Conservation (phyloP, 2,113 vertebrate species). For the Mobula hypostoma region DNA sequence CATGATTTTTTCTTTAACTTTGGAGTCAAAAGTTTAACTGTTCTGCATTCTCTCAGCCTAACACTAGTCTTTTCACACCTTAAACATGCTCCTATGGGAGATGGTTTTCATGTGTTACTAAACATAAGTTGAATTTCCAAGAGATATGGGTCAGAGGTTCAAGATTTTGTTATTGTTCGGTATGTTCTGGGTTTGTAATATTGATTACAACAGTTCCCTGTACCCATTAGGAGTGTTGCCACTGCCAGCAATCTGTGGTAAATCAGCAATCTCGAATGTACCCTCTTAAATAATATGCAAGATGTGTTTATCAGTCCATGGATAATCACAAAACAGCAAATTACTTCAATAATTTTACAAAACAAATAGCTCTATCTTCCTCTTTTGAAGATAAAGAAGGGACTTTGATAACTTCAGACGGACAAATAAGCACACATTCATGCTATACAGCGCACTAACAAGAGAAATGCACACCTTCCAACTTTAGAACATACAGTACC, state of each 20-base stretch:
- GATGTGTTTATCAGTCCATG: too few relatives aligned
- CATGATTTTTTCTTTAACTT: too few relatives aligned
- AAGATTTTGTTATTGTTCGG: slow-evolving; percentile 59
- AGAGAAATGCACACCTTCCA: neutral
- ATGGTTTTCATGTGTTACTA: slow-evolving; percentile 55
- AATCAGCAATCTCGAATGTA: neutral
- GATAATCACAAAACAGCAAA: neutral
- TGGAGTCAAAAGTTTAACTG: neutral
- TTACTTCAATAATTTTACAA: neutral
- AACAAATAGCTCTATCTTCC: neutral
- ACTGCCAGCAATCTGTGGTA: slow-evolving; percentile 39
- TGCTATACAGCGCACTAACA: too few relatives aligned
- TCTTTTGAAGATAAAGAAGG: neutral
- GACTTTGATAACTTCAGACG: neutral
- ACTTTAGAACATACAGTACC: neutral
- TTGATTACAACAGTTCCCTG: slow-evolving; percentile 48
- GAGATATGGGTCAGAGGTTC: slow-evolving; percentile 52
- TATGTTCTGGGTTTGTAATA: slow-evolving; percentile 46
- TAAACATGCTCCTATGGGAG: slow-evolving; percentile 45
- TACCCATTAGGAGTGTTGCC: slow-evolving; percentile 44
- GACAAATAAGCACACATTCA: neutral
- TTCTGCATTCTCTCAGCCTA: neutral
- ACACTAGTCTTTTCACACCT: neutral
- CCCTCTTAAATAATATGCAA: neutral
- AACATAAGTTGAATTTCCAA: slow-evolving; percentile 55